Evolutionary conservation across 2,113 vertebrate species (phyloP).

Genomic region (Emberiza fucata): DNA sequence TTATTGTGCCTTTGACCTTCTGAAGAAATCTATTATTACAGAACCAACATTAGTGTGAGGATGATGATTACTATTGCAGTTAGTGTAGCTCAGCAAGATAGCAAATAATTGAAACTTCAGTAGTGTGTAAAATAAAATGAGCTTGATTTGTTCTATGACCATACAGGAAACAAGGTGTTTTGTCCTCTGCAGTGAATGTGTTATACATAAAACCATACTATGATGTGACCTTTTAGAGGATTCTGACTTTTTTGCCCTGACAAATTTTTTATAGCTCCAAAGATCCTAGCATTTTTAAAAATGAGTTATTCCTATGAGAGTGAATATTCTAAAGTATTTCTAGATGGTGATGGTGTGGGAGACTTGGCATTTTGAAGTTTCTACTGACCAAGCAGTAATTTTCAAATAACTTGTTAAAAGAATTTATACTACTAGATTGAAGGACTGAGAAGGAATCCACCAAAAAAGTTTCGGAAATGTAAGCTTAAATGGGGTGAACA

Average conservation of each 20-base stretch:
- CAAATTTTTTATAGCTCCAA: constrained; percentile 8
- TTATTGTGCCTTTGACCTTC: background rate
- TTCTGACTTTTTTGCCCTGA: background rate
- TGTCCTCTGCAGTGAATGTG: background rate
- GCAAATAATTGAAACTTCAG: background rate
- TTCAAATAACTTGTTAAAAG: constrained; percentile 16
- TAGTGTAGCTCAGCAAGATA: background rate
- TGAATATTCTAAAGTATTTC: background rate
- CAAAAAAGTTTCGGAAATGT: constrained; percentile 40
- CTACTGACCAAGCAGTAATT: constrained; percentile 31
- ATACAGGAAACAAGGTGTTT: background rate
- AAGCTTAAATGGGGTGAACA: constrained; percentile 46
- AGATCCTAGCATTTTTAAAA: background rate
- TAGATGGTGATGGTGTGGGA: background rate
- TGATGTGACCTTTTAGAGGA: background rate
- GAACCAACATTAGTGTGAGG: background rate
- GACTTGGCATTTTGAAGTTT: constrained; percentile 42
- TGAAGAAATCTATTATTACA: background rate
- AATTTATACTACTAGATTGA: constrained; percentile 3
- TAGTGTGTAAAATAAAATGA: background rate
- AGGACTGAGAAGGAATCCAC: background rate
- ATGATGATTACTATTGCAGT: background rate
- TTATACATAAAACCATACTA: background rate
- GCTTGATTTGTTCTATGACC: background rate
- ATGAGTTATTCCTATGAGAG: background rate